phyloP scores from a whole-genome alignment of 2,113 vertebrate species.

The Proteles cristata region DNA sequence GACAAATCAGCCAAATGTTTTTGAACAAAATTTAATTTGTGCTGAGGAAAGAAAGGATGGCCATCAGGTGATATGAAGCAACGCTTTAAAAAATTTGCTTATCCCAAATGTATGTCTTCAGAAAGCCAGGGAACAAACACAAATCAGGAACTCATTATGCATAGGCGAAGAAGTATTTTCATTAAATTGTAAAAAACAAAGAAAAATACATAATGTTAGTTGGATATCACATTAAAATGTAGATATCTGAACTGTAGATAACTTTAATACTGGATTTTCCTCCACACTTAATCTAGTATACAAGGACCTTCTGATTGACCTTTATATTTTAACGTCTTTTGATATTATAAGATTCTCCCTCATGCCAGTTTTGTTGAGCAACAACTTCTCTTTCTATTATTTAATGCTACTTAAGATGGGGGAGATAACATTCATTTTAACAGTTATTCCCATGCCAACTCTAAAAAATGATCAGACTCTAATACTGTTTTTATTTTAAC shows the following conservation, averaged over 20 bases:
- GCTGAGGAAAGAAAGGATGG: not conserved
- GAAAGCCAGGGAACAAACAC: not conserved
- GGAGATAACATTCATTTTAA: not conserved
- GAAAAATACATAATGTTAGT: not conserved
- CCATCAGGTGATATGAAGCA: not conserved
- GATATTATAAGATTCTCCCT: not conserved
- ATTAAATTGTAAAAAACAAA: not conserved
- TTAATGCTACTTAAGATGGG: not conserved
- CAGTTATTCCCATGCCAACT: not conserved
- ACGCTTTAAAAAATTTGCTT: not conserved
- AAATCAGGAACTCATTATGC: not conserved
- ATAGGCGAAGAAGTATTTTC: not conserved
- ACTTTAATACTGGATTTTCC: not conserved
- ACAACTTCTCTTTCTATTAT: not conserved
- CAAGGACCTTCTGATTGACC: not conserved
- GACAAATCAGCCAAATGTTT: not conserved
- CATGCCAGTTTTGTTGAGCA: not conserved
- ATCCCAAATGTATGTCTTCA: not conserved
- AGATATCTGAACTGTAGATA: not conserved
- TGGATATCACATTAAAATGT: not conserved
- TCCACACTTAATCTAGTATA: not conserved
- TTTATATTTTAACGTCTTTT: not conserved
- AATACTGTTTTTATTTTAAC: not conserved
- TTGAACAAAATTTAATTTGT: conserved; percentile 22
- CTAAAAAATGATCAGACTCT: not conserved